Evolutionary conservation across 2,888 invertebrate species (phyloP).

Genomic region (Drosophila tanythrix): DNA sequence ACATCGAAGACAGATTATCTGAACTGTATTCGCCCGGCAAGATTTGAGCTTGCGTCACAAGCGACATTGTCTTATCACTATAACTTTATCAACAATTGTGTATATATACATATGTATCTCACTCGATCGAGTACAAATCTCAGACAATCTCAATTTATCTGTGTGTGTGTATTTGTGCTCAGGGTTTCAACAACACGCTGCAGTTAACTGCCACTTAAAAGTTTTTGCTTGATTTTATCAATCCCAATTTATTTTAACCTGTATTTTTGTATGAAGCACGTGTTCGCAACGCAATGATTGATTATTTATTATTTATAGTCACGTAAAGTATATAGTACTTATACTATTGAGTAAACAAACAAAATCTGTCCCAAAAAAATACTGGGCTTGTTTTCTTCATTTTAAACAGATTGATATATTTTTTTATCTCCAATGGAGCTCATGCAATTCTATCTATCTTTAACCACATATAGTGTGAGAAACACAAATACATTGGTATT

Average conservation of each 20-base stretch:
- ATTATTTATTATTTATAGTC: not conserved
- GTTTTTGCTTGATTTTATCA: conserved; percentile 1
- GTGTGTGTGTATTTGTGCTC: conserved; percentile 2
- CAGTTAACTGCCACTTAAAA: conserved; percentile 5
- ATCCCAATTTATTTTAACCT: not conserved
- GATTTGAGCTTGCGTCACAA: conserved; percentile 50
- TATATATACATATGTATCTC: conserved; percentile 23
- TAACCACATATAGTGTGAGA: not conserved
- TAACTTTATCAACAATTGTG: conserved; percentile 25
- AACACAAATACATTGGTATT: not conserved
- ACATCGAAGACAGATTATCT: conserved; percentile 35
- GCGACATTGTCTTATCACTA: conserved; percentile 29
- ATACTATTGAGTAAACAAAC: not conserved
- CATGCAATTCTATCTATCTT: not conserved
- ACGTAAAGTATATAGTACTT: not conserved
- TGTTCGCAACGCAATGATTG: not conserved
- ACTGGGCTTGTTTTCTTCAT: not conserved
- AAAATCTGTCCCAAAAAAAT: not conserved
- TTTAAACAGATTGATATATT: not conserved
- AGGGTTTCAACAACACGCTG: conserved; percentile 17
- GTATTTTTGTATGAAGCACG: conserved; percentile 7
- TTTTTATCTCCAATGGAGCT: not conserved
- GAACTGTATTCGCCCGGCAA: conserved; percentile 8
- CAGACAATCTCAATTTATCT: conserved; percentile 10
- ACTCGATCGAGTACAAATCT: conserved; percentile 37